These are phyloP conservation scores for Ptilodon capucinus DNA, from an alignment of 2,888 invertebrate genomes.

Conservation along the genomic window DNA sequence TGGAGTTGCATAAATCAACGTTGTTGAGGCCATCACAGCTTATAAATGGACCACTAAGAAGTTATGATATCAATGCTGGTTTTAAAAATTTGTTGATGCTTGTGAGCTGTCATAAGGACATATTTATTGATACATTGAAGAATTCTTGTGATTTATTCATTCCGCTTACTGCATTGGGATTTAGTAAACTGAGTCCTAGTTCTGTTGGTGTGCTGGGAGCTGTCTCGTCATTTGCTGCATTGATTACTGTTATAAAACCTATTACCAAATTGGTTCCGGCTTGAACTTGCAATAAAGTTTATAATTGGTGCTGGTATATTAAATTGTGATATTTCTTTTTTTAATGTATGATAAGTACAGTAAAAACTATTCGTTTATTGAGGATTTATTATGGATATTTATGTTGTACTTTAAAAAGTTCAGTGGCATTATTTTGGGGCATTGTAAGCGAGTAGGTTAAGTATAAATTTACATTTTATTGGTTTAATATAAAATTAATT, in stretches of 20 bases:
- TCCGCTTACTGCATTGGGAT: conserved; percentile 91
- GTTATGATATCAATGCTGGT: conserved; percentile 46
- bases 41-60: conserved; percentile 50
- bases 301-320: conserved; percentile 26
- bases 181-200: conserved; percentile 89
- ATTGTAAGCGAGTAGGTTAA: background rate
- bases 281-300: conserved; percentile 25
- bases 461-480: too few relatives aligned
- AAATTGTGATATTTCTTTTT: background rate
- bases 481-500: too few relatives aligned
- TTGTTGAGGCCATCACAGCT: conserved; percentile 70
- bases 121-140: conserved; percentile 91
- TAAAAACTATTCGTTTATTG: background rate
- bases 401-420: background rate
- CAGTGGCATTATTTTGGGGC: background rate
- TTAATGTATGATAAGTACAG: background rate
- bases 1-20: conserved; percentile 74
- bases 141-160: conserved; percentile 94
- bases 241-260: conserved; percentile 90
- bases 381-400: background rate
- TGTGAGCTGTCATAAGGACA: conserved; percentile 79
- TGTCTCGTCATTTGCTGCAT: conserved; percentile 90
- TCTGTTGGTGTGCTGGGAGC: conserved; percentile 90
- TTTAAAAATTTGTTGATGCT: conserved; percentile 56
- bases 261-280: conserved; percentile 88